phyloP scores from a whole-genome alignment of 2,113 vertebrate species.

The Misgurnus mizolepis region DNA sequence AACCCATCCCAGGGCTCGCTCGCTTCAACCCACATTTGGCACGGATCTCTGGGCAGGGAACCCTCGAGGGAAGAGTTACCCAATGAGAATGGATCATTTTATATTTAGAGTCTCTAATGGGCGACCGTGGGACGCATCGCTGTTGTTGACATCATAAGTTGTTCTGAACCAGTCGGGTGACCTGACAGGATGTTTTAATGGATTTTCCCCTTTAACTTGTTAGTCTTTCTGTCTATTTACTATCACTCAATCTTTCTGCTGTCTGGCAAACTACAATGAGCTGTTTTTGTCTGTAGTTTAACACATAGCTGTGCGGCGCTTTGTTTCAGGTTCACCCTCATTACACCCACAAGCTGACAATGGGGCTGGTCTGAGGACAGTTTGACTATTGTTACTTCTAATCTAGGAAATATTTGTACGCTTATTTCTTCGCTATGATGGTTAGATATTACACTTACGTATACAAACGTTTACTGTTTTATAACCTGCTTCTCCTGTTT shows the following conservation, averaged over 20 bases:
- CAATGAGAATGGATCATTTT: conserved; percentile 22
- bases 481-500: conserved; percentile 13
- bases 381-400: conserved; percentile 31
- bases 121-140: not conserved
- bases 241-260: conserved; percentile 55
- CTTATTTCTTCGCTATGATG: not conserved
- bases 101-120: conserved; percentile 36
- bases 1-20: not conserved
- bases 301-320: not conserved
- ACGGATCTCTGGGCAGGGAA: not conserved
- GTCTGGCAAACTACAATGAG: conserved; percentile 64
- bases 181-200: conserved; percentile 29
- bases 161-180: conserved; percentile 11
- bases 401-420: not conserved
- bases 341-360: not conserved
- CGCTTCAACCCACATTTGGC: conserved; percentile 48
- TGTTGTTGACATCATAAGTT: conserved; percentile 46
- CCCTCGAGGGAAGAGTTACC: conserved; percentile 38
- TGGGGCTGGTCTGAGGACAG: not conserved
- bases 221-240: conserved; percentile 2
- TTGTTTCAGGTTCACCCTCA: conserved; percentile 31
- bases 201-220: conserved; percentile 13
- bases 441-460: not conserved
- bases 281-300: conserved; percentile 34
- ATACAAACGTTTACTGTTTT: conserved; percentile 11